Conservation (phyloP, 2,888 invertebrate species). For the Scotopteryx bipunctaria region DNA sequence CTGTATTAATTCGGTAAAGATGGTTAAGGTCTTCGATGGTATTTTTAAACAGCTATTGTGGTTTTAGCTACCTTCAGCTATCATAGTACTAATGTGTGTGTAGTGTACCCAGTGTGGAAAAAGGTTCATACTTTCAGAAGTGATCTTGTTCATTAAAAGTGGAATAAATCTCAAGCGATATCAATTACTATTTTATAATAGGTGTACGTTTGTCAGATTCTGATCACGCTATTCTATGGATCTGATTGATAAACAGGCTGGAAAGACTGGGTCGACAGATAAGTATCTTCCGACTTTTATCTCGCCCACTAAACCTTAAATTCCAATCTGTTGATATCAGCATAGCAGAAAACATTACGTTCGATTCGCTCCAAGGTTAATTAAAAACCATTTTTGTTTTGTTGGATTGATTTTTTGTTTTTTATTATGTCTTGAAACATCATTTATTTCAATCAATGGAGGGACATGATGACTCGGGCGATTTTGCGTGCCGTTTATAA, state of each 20-base stretch:
- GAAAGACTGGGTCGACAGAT: no score
- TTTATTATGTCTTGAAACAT: constrained; percentile 11
- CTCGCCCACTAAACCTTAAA: constrained; percentile 1
- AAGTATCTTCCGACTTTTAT: not conserved
- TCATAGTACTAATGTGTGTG: no score
- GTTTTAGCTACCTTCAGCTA: no score
- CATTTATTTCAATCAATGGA: constrained; percentile 30
- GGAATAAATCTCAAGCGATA: not conserved
- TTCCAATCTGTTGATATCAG: constrained; percentile 8
- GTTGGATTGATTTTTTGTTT: constrained; percentile 8
- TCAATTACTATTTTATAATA: no score
- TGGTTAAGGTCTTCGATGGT: no score
- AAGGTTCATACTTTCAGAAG: no score
- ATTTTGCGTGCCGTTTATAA: constrained; percentile 31
- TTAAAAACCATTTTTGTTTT: not conserved
- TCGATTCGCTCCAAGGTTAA: not conserved
- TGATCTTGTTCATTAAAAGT: no score
- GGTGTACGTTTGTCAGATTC: not conserved
- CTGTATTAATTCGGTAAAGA: no score
- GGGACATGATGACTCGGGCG: constrained; percentile 15
- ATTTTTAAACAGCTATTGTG: no score
- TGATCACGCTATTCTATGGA: not conserved
- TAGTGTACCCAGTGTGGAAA: no score
- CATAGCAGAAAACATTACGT: not conserved
- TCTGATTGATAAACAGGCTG: no score